phyloP scores from a whole-genome alignment of 1,140 invertebrate species.

The Drosophila watanabei region DNA sequence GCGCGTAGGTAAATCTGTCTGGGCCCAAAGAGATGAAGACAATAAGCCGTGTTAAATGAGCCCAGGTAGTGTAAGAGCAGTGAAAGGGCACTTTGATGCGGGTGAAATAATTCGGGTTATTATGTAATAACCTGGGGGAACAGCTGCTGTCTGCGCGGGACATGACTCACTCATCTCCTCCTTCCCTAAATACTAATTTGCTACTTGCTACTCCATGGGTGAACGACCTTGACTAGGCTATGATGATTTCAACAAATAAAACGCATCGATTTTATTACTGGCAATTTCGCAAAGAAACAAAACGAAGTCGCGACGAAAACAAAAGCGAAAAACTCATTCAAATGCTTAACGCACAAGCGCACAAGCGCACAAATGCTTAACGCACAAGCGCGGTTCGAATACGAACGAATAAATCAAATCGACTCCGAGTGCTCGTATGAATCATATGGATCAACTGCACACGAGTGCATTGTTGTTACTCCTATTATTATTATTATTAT shows the following conservation, averaged over 20 bases:
- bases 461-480: conserved; percentile 54
- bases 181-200: conserved; percentile 2
- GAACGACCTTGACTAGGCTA: conserved; percentile 74
- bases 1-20: conserved; percentile 28
- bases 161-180: conserved; percentile 27
- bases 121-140: conserved; percentile 30
- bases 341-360: conserved; percentile 18
- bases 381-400: conserved; percentile 19
- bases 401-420: conserved; percentile 52
- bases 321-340: conserved; percentile 47
- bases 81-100: conserved; percentile 55
- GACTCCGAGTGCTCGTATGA: conserved; percentile 5
- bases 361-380: conserved; percentile 14
- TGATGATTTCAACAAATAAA: conserved; percentile 62
- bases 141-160: conserved; percentile 21
- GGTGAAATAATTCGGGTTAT: conserved; percentile 53
- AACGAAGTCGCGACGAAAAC: conserved; percentile 48
- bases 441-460: conserved; percentile 43
- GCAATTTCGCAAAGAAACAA: conserved; percentile 75
- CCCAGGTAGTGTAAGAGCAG: conserved; percentile 30
- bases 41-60: conserved; percentile 55
- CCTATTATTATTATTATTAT: conserved; percentile 36
- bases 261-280: conserved; percentile 51
- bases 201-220: conserved; percentile 45
- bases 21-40: conserved; percentile 42